Base-by-base conservation (phyloP, 2,888 invertebrate genomes). In the Scelioninae gen. 2 region DNA sequence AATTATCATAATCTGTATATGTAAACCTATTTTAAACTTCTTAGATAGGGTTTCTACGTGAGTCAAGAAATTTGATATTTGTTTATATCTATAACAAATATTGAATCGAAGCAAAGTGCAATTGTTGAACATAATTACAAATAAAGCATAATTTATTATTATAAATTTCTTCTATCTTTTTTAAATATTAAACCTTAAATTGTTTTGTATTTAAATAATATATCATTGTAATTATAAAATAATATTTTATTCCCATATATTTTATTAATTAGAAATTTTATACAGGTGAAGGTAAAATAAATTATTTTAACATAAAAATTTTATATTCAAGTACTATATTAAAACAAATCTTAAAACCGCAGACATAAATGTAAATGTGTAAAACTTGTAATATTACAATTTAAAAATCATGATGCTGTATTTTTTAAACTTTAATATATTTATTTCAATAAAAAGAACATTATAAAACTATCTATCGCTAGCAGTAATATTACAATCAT, bases 71-170 rank as follows among this genome's bases (percentile, higher is more conserved):
- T 25, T 64, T 69, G 28, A 43, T 55, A 43, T 60, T 73, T 73
- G 68, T 73, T 69, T 53, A 48, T 61, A 65, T 31, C 33, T 18
- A 28, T 37, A 41, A 19, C 37, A 57, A 57, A 41, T 52, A 52
- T 39, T 53, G 18, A 72, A 72, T 55, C 41, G 46, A 73, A 74
- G 64, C 67, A 67, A 77, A 79, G 81, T 80, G 75, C 77, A 81
- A 83, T 83, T 84, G 83, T 85, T 83, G 80, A 72, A 81, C 80
- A 82, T 83, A 77, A 78, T 83, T 84, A 81, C 80, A 81, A 83
- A 79, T 83, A 84, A 84, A 85, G 81, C 81, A 80, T 84, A 85
- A 85, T 85, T 86, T 85, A 85, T 86, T 85, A 83, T 73, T 73
- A 18, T 73, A 73, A 61, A 11, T 18, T 37, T 10, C 7, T 25